These are phyloP conservation scores for Pantherophis vulpinus DNA, from an alignment of 2,797 vertebrate genomes.

Conservation along the genomic window DNA sequence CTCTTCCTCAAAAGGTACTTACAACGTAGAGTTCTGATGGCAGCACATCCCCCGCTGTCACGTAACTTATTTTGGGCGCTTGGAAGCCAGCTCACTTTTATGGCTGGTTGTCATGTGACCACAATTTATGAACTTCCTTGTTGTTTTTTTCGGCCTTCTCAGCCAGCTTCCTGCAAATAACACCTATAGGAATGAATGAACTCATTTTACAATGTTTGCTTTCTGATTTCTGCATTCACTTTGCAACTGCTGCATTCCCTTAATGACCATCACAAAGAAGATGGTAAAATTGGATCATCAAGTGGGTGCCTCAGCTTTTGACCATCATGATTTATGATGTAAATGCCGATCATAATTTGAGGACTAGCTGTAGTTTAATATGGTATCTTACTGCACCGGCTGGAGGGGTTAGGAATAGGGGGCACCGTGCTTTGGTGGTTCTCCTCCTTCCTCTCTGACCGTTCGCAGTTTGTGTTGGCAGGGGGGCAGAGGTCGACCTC, in stretches of 20 bases:
- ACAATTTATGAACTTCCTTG: background rate
- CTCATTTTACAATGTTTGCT: background rate
- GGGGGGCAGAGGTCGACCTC: too few species aligned
- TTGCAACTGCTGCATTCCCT: background rate
- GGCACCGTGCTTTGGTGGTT: too few species aligned
- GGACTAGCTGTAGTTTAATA: background rate
- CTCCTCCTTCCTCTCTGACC: too few species aligned
- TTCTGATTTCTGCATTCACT: background rate
- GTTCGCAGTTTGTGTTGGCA: too few species aligned
- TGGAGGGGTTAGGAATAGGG: too few species aligned
- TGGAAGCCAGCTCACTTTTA: background rate
- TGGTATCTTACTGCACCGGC: too few species aligned
- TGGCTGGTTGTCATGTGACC: background rate
- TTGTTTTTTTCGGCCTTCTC: background rate
- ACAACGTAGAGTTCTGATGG: background rate
- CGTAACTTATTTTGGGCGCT: background rate
- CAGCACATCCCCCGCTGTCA: background rate
- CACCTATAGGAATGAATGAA: background rate
- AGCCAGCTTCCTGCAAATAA: background rate
- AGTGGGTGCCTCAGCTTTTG: background rate
- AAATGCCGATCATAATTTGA: too few species aligned
- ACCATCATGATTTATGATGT: too few species aligned
- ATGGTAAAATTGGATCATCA: background rate
- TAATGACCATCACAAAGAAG: background rate
- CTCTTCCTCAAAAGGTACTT: background rate